Conservation (phyloP, 2,797 vertebrate species). For the Crenuchus spilurus region DNA sequence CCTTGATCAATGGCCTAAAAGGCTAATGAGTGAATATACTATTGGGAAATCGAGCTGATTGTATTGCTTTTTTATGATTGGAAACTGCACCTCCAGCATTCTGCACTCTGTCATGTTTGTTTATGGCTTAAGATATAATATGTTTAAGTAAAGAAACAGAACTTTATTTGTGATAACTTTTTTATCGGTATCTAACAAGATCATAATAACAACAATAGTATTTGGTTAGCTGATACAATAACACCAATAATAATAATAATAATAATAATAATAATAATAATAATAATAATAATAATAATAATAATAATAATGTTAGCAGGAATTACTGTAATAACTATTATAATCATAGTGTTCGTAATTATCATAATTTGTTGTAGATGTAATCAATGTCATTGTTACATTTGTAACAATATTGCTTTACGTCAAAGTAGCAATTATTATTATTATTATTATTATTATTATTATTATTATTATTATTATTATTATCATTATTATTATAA, state of each 20-base stretch:
- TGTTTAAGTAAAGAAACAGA: neutral
- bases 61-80: conserved; percentile 46
- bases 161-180: neutral
- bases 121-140: neutral
- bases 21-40: conserved; percentile 52
- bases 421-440: too few relatives aligned
- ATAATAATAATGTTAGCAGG: neutral
- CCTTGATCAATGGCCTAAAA: conserved; percentile 58
- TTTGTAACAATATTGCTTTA: too few relatives aligned
- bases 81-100: conserved; percentile 24
- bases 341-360: too few relatives aligned
- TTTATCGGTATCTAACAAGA: neutral
- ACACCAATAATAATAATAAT: neutral
- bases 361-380: too few relatives aligned
- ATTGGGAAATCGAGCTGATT: conserved; percentile 51
- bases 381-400: too few relatives aligned
- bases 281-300: neutral
- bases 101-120: conserved; percentile 13
- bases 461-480: too few relatives aligned
- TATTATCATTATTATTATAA: too few relatives aligned
- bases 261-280: neutral
- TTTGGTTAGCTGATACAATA: too few relatives aligned
- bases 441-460: too few relatives aligned
- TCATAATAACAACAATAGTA: neutral
- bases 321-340: neutral